A percentile compares a stretch with the other conserved stretches of the same genome.
Conservation (phyloP, 2,888 invertebrate species). For the Mycalesis mineus region DNA sequence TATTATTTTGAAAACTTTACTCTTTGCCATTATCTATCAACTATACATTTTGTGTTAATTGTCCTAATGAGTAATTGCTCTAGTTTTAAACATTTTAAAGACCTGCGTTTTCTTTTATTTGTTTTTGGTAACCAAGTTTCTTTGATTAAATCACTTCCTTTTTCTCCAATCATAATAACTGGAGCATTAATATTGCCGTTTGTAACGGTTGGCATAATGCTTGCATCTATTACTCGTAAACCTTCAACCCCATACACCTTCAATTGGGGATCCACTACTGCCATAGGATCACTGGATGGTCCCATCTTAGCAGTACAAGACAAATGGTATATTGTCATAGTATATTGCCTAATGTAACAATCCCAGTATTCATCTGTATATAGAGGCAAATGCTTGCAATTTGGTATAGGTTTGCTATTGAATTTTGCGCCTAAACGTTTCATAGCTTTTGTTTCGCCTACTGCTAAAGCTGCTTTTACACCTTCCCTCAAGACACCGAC, state of each 20-base stretch:
- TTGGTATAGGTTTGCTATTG: constrained; percentile 85
- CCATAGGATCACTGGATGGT: constrained; percentile 84
- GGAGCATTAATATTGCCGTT: constrained; percentile 94
- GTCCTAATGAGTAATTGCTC: constrained; percentile 41
- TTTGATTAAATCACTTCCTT: constrained; percentile 89
- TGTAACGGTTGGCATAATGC: constrained; percentile 91
- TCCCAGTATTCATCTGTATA: constrained; percentile 94
- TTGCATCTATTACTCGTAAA: constrained; percentile 90
- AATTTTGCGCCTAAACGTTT: constrained; percentile 87
- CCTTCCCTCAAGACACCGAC: constrained; percentile 90
- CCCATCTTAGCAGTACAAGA: constrained; percentile 93
- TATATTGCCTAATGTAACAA: constrained; percentile 89
- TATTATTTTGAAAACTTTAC: neutral
- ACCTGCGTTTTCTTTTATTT: constrained; percentile 43
- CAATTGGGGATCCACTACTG: constrained; percentile 88
- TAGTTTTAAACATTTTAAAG: constrained; percentile 44
- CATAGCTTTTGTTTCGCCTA: constrained; percentile 87
- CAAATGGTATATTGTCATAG: constrained; percentile 92
- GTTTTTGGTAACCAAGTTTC: constrained; percentile 78
- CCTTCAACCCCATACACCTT: constrained; percentile 87
- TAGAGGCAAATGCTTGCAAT: constrained; percentile 86
- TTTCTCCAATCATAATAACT: constrained; percentile 92
- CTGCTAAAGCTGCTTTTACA: constrained; percentile 89
- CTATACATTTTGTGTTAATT: constrained; percentile 40
- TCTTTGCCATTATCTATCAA: constrained; percentile 50